phyloP scores from a whole-genome alignment of 2,797 vertebrate genomes.

The Sarcophilus harrisii region DNA sequence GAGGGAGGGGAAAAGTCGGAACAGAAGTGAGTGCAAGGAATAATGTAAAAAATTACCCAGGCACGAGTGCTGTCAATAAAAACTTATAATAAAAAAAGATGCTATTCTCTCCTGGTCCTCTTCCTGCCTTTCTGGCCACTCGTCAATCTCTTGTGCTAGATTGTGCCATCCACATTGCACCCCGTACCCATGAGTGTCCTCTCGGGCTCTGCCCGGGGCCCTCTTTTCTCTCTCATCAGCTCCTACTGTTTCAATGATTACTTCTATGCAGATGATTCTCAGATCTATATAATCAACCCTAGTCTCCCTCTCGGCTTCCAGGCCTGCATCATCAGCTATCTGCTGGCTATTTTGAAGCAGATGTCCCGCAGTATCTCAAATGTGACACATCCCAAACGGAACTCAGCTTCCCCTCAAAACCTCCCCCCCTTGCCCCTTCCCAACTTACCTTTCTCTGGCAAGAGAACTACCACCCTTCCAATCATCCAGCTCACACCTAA shows the following conservation, averaged over 20 bases:
- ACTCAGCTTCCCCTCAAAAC: constrained; percentile 19
- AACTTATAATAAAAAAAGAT: neutral
- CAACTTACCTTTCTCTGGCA: constrained; percentile 27
- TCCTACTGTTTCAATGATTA: constrained; percentile 44
- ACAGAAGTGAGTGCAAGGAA: too few species aligned
- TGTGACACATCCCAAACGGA: neutral
- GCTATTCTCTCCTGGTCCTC: constrained; percentile 17
- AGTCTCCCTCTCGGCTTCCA: neutral
- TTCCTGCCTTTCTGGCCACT: constrained; percentile 4
- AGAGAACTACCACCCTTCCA: constrained; percentile 15
- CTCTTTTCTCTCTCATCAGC: constrained; percentile 45
- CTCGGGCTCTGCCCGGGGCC: constrained; percentile 5
- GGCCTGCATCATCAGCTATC: neutral
- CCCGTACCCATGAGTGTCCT: constrained; percentile 37
- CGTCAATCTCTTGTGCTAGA: constrained; percentile 26
- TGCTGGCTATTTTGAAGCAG: neutral
- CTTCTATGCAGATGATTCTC: constrained; percentile 1
- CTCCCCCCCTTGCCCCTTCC: neutral
- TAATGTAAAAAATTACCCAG: too few species aligned
- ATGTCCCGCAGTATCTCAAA: constrained; percentile 4
- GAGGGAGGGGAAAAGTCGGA: too few species aligned
- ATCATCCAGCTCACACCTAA: neutral
- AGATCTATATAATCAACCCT: neutral
- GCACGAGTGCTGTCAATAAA: too few species aligned
- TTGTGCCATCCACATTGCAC: neutral